Conservation (phyloP, 2,113 vertebrate genomes). For the Oceanites oceanicus region DNA sequence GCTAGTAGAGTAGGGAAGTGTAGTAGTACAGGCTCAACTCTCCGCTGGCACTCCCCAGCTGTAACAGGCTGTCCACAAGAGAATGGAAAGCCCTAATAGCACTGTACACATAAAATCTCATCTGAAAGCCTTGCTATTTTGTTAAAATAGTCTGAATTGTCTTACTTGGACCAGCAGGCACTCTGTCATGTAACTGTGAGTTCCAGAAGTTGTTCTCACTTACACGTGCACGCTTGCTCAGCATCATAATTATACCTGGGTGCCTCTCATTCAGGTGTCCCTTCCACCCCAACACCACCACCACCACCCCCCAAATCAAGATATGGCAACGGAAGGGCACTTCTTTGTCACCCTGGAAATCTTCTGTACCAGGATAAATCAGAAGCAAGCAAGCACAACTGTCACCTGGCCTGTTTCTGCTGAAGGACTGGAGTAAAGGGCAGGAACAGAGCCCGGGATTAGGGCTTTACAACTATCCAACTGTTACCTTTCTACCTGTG, state of each 20-base stretch:
- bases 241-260: background rate
- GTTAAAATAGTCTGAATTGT: background rate
- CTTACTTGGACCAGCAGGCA: background rate
- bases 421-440: background rate
- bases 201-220: background rate
- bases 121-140: background rate
- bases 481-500: background rate
- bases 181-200: background rate
- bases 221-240: background rate
- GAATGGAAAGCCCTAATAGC: background rate
- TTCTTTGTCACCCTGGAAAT: background rate
- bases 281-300: background rate
- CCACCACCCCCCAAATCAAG: background rate
- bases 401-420: background rate
- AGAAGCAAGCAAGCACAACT: background rate
- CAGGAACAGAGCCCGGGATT: background rate
- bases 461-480: background rate
- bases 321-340: background rate
- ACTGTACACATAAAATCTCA: background rate
- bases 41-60: too few species aligned
- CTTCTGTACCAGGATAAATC: background rate
- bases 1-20: background rate
- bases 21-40: background rate
- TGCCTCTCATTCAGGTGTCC: background rate
- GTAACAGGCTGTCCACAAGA: background rate